Base-by-base conservation (phyloP, 92 coral and sea anemone genomes). In the Porites divaricata region DNA sequence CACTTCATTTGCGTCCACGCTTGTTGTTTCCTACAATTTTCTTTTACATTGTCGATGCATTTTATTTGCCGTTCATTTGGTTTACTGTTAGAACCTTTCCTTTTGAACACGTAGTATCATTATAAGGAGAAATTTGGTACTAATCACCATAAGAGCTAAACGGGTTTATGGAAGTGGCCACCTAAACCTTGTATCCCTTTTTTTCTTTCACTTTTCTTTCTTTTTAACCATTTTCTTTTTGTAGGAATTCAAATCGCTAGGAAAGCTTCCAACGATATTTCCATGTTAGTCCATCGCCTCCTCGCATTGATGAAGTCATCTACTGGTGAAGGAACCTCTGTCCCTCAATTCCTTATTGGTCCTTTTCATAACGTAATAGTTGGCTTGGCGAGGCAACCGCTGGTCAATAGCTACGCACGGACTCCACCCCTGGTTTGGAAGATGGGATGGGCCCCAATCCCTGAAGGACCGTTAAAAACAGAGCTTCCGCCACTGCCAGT, bases 401-500 rank as follows among this genome's bases (percentile, higher is more conserved):
- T 96, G 91, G 98, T 96, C 74, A 96, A 96, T 77, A 89, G 96
- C 8, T 91, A 96, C 78, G 99, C 98, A 25, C 98, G 99, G 58
- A 92, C 96, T 9, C 98, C 95, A 11, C 96, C 96, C 67, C 82
- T 94, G 49, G 99, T 95, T 51, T 96, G 99, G 99, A 94, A 91
- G 72, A 57, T 96, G 58, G 99, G 98, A 9, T 96, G 99, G 99
- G 83, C 88, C 81, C 95, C 98, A 48, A 86, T 89, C 75, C 98
- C 98, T 5, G 95, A 92, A 70, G 98, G 96, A 20, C 92, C 95
- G 4, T 90, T 89, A 6, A 91, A 89, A 70, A 92, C 93, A 15
- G 99, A 96, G 75, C 90, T 96, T 15, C 99, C 99, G 11, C 99
- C 99, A 4, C 68, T 96, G 26, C 98, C 99, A 25, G 95, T 95